Evolutionary conservation across 2,113 vertebrate genomes (phyloP), one percentile per base, ranked within the genome.

Genomic region (Chrysochloris asiatica): DNA sequence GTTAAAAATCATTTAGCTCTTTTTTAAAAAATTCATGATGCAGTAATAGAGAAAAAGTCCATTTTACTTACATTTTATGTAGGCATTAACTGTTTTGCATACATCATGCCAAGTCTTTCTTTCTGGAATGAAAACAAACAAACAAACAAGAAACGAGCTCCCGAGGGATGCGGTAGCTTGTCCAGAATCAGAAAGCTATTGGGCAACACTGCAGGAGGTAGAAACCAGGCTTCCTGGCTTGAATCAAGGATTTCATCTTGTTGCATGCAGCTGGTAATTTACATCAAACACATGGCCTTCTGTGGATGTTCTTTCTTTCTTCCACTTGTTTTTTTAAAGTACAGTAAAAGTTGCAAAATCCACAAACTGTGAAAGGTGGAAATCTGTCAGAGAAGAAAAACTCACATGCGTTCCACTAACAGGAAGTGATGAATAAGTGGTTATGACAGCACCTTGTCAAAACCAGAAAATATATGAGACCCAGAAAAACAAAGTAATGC

Each of bases 1-100:
- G 45, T 36, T 77, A 87, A 83, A 52, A 77, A 41, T 54, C 13
- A 61, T 65, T 11, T 54, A 75, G 6, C 21, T 54, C 4, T 12
- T 69, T 77, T 91, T 88, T 47, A 65, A 41, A 41, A 71, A 73
- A 56, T 26, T 50, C 24, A 8, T 36, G 33, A 83, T n/a, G 22
- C 8, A 63, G 12, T 17, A 38, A 38, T 38, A 69, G 59, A 82
- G 17, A 56, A 69, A 82, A 93, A 61, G 22, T 33, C 81, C 45
- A 78, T 86, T 86, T 83, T 9, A 72, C 43, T 81, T 63, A 33
- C 78, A 59, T 61, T 33, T 89, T 93, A 80, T 75, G 47, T 41
- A 65, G n/a, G 10, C 50, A 12, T 59, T 79, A n/a, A 1, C 16
- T 69, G 88, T 83, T 86, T 94, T 88, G 16, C 28, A 69, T 41